Evolutionary conservation across 2,113 vertebrate species (phyloP).

Genomic region (Menura novaehollandiae): DNA sequence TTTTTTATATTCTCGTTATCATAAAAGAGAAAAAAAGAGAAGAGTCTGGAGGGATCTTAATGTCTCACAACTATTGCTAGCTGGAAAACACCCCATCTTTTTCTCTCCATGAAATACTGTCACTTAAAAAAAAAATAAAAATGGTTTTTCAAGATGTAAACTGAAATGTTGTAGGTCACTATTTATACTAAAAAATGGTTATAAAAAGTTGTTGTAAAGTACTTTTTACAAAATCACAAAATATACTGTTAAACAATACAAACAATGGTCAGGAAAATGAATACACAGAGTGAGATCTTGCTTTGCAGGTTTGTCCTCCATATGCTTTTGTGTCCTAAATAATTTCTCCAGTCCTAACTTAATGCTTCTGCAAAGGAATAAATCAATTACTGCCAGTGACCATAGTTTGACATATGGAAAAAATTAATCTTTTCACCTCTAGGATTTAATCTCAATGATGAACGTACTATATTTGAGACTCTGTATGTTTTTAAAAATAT

Average conservation of each 20-base stretch:
- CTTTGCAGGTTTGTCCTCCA: neutral
- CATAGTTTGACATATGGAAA: neutral
- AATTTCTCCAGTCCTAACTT: neutral
- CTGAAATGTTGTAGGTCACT: neutral
- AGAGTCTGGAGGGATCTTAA: neutral
- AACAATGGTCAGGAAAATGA: neutral
- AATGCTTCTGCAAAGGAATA: neutral
- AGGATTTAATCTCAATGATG: neutral
- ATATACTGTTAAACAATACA: neutral
- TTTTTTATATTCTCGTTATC: constrained; percentile 44
- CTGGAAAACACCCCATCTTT: neutral
- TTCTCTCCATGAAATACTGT: neutral
- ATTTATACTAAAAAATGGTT: neutral
- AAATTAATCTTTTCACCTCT: neutral
- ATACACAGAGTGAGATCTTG: neutral
- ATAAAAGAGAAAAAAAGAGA: constrained; percentile 21
- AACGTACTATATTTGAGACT: neutral
- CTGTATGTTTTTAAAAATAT: neutral
- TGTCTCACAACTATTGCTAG: neutral
- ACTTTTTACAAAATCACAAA: neutral
- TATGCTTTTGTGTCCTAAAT: neutral
- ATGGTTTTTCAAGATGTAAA: neutral
- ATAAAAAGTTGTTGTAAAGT: neutral
- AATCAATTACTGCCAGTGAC: neutral
- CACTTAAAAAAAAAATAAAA: neutral